These are phyloP conservation scores for Chlamydotis undulata DNA, from an alignment of 2,113 vertebrate species.

Conservation along the genomic window DNA sequence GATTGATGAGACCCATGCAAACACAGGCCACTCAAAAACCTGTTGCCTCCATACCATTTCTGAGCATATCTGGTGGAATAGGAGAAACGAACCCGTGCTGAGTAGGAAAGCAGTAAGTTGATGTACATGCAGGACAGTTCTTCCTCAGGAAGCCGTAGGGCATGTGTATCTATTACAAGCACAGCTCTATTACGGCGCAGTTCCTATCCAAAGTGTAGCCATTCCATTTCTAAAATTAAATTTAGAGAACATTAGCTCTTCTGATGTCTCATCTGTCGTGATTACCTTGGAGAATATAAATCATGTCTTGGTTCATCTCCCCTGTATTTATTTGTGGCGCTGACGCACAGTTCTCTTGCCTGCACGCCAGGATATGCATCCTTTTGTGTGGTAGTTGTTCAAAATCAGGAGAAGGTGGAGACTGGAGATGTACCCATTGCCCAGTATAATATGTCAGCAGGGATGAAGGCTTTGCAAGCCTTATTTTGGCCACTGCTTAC, in stretches of 20 bases:
- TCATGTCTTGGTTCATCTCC: neutral
- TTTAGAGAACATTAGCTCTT: slow-evolving; percentile 12
- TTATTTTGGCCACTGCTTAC: neutral
- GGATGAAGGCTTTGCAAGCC: neutral
- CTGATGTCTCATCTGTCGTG: slow-evolving; percentile 10
- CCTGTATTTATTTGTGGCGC: neutral
- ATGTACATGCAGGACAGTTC: neutral
- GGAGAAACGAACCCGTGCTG: neutral
- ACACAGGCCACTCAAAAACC: neutral
- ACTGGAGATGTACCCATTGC: neutral
- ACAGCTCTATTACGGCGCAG: neutral
- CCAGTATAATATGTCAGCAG: neutral
- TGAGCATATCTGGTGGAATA: neutral
- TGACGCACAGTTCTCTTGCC: neutral
- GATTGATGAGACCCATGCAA: neutral
- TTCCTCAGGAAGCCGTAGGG: neutral
- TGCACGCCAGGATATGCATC: neutral
- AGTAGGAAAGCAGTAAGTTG: neutral
- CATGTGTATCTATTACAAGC: neutral
- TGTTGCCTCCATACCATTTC: neutral
- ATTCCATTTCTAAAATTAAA: neutral
- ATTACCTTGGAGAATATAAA: slow-evolving; percentile 6
- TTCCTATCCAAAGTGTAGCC: neutral
- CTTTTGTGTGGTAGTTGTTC: neutral
- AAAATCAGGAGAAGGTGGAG: neutral